Base-by-base conservation (phyloP, 2,797 vertebrate genomes). In the Okamejei kenojei region DNA sequence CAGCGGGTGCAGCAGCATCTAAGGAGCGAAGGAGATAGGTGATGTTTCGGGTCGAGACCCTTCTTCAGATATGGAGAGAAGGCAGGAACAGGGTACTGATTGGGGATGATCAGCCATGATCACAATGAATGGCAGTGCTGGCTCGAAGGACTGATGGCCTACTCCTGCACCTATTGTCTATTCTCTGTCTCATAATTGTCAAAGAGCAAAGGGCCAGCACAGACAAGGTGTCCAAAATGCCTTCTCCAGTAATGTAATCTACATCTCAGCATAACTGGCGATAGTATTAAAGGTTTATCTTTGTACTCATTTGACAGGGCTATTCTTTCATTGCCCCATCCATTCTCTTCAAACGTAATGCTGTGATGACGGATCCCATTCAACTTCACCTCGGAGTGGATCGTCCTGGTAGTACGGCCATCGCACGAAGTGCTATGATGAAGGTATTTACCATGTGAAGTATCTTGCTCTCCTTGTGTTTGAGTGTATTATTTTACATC, bases 321-420 rank as follows among this genome's bases (percentile, higher is more conserved):
- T 99, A 99, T 95, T 99, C 99, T 93, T 99, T 99, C 93, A 98
- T 99, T 95, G 97, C 98, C 93, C 99, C 99, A 78, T 99, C 99
- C 94, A 99, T 99, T 94, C 97, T 99, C 93, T 99, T 99, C 95
- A 99, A 99, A 96, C 98, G 98, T 94, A 99, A 99, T 79, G 98
- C 97, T 84, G 98, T 99, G 94, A 98, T 98, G 95, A 96, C 98
- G 79, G 98, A 99, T 94, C 97, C 97, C 21, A 95, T 98, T 93
- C 97, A 98, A 96, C 97, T 98, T 95, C 98, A 97, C 90, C 94
- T 97, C 88, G 97, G 96, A 84, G 96, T 96, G 3, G 98, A 99
- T 93, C 97, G 98, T 88, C 99, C 99, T 7, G 98, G 98, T 90
- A 95, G 96, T 35, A 97, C 98, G 32, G 97, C 96, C 35, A 98